phyloP scores from a whole-genome alignment of 1,140 invertebrate genomes.

The Drosophila teissieri region DNA sequence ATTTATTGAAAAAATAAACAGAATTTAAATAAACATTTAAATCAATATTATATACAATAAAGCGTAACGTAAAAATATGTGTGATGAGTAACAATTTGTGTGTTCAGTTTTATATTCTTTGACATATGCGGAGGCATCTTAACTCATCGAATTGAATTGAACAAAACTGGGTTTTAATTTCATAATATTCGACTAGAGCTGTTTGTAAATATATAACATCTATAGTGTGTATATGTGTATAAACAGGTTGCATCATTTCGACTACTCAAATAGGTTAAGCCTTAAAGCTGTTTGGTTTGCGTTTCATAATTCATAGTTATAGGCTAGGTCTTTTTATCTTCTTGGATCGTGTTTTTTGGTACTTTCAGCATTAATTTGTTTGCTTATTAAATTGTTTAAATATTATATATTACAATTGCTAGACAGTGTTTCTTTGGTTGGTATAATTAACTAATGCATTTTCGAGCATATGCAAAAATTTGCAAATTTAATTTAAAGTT shows the following conservation, averaged over 20 bases:
- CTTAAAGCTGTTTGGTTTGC: constrained; percentile 67
- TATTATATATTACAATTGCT: constrained; percentile 55
- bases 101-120: constrained; percentile 40
- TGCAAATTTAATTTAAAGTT: constrained; percentile 58
- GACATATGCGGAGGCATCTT: constrained; percentile 62
- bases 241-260: constrained; percentile 47
- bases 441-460: constrained; percentile 67
- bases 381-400: constrained; percentile 59
- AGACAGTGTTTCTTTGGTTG: constrained; percentile 49
- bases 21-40: constrained; percentile 43
- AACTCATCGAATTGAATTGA: constrained; percentile 51
- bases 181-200: constrained; percentile 63
- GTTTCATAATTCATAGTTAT: constrained; percentile 51
- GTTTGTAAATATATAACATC: constrained; percentile 67
- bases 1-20: constrained; percentile 45
- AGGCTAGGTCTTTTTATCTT: constrained; percentile 68
- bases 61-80: constrained; percentile 24
- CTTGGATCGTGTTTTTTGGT: constrained; percentile 65
- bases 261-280: constrained; percentile 71
- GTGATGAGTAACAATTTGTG: constrained; percentile 54
- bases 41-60: constrained; percentile 42
- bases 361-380: constrained; percentile 70
- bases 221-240: constrained; percentile 51
- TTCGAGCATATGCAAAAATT: constrained; percentile 67
- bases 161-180: constrained; percentile 37